Evolutionary conservation across 30 jellyfish, hydroid and myxozoan species (phyloP), one percentile per base, ranked within the genome.

Genomic region (Cassiopea xamachana): DNA sequence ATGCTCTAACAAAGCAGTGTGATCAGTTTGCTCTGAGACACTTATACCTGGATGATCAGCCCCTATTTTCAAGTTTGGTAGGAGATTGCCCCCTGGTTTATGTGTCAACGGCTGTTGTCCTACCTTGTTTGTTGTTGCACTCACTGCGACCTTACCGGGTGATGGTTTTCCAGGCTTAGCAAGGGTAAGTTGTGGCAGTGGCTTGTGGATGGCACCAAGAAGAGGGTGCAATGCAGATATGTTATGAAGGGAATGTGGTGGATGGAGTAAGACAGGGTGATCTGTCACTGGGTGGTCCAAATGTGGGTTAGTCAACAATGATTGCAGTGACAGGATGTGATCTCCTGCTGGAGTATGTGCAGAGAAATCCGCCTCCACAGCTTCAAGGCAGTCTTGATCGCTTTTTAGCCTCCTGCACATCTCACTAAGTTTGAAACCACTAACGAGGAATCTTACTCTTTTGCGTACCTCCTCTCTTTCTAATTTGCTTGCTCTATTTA

Each of bases 341-440:
- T 78, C 79, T 9, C 77, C 86, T 27, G 61, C 74, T 13, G 95
- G 95, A 0, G 95, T 88, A 27, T 88, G 95, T 47, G 77, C 51
- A 12, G 95, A 77, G 68, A 88, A 88, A 69, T 88, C 95, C 5
- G 90, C 90, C 81, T 88, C 95, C 46, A 88, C 95, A 7, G 87
- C 95, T 73, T 88, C 95, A 10, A 88, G 84, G 71, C 95, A 88
- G 87, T 88, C 94, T 59, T 77, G 87, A 80, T 88, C 95, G 60
- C 87, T 78, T 55, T 79, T 88, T 1, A 72, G 59, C 44, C 64
- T 79, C 81, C 82, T 88, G 90, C 95, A 88, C 47, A 88, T 39
- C 43, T 80, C 95, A 59, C 95, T 88, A 17, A 77, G 95, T 67
- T 77, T 82, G 81, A 77, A 88, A 13, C 95, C 95, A 80, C 95